Evolutionary conservation across 2,888 invertebrate species (phyloP), one percentile per base, ranked within the genome.

Genomic region (Heliothis peltigera): DNA sequence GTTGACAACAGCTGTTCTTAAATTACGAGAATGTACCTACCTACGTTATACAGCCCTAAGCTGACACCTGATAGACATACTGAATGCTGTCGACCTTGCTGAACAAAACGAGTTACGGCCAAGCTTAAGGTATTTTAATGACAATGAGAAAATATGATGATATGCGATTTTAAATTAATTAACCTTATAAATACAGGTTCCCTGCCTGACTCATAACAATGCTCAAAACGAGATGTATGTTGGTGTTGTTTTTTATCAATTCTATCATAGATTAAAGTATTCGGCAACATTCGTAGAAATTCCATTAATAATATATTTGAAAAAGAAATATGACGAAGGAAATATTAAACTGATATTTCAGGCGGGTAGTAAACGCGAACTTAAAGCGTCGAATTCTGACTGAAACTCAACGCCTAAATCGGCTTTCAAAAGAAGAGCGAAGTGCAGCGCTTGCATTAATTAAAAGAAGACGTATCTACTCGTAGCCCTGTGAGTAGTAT

Each of bases 71-170:
- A 60, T 55, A 60, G 59, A 64, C 62, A 56, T 21, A 35, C 63
- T 47, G 75, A 64, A 73, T 70, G 73, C n/a, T 10, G 75, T 64
- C 44, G 70, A 7, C 75, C 73, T 75, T 73, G 73, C 21, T n/a
- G 4, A 64, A 75, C 59, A 43, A 73, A 64, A 73, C 64, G 57
- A 54, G 75, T 60, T 57, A 43, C 25, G 55, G 53, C 51, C 48
- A 60, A 64, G 53, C 64, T 48, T 56, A 19, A 68, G 28, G 21
- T 68, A 73, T 73, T 75, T 75, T 73, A 70, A 75, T 60, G 59
- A 64, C 64, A 70, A 51, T 56, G 58, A 74, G 39, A 66, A 39
- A 52, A 47, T 47, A 8, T 55, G 43, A 17, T 39, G 48, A 46
- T 21, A 74, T 68, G 56, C 28, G 43, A n/a, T 59, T 55, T 51